These are phyloP conservation scores for Malurus elegans DNA, from an alignment of 2,113 vertebrate genomes.

Conservation along the genomic window DNA sequence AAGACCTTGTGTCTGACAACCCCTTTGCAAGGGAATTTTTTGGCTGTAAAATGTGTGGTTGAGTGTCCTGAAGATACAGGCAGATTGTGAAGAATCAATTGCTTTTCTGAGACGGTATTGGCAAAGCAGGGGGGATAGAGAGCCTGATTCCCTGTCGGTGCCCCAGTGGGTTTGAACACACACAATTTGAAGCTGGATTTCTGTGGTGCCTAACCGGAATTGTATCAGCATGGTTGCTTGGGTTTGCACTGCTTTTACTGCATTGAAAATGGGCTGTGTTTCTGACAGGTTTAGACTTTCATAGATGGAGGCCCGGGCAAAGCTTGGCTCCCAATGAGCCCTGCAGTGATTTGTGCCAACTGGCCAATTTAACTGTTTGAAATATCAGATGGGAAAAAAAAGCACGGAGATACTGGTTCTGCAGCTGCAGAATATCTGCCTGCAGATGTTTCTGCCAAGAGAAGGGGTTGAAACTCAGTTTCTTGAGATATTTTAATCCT, in stretches of 20 bases:
- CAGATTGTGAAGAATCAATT: background rate
- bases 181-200: background rate
- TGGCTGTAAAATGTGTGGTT: background rate
- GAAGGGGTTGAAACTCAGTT: background rate
- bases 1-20: background rate
- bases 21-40: background rate
- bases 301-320: slow-evolving; percentile 1
- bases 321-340: background rate
- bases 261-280: background rate
- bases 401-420: slow-evolving; percentile 8
- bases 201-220: background rate
- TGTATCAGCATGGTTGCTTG: background rate
- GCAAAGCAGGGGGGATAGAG: background rate
- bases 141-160: background rate
- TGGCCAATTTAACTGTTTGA: slow-evolving; percentile 1
- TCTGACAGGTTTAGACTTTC: slow-evolving; percentile 17
- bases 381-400: background rate
- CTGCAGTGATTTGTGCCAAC: background rate
- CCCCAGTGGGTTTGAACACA: background rate
- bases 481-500: slow-evolving; percentile 56
- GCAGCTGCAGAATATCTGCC: slow-evolving; percentile 6
- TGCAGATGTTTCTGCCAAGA: slow-evolving; percentile 36
- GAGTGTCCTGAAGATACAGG: background rate
- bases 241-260: background rate
- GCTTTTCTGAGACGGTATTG: background rate